These are phyloP conservation scores for Neodontobutis hainanensis DNA, from an alignment of 2,113 vertebrate genomes.

Conservation along the genomic window DNA sequence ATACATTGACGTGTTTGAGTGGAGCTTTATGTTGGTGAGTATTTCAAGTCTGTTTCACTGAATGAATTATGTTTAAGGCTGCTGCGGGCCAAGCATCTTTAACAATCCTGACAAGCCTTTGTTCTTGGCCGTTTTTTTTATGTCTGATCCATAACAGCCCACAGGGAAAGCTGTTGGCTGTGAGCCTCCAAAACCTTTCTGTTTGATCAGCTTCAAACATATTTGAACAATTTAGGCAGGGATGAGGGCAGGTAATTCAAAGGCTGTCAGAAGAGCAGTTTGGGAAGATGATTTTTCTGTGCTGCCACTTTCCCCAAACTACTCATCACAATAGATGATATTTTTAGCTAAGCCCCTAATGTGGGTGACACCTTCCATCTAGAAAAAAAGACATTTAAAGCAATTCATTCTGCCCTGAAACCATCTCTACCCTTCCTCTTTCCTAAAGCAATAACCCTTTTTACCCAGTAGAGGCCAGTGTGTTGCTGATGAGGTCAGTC, in stretches of 20 bases:
- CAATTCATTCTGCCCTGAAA: conserved; percentile 8
- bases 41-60: conserved; percentile 55
- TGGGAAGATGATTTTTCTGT: conserved; percentile 36
- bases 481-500: conserved; percentile 56
- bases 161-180: conserved; percentile 49
- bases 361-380: conserved; percentile 43
- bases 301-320: conserved; percentile 3
- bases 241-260: conserved; percentile 61
- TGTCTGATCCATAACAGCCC: conserved; percentile 62
- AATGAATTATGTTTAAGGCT: conserved; percentile 53
- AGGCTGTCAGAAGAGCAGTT: conserved; percentile 42
- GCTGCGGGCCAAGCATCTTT: conserved; percentile 49
- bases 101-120: conserved; percentile 64
- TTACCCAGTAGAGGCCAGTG: conserved; percentile 69
- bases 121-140: conserved; percentile 66
- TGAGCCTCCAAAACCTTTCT: conserved; percentile 33
- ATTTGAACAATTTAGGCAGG: conserved; percentile 64
- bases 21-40: conserved; percentile 32
- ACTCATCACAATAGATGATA: conserved; percentile 31
- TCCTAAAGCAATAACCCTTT: conserved; percentile 34
- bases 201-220: conserved; percentile 66
- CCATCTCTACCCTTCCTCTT: neutral
- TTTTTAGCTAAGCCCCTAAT: conserved; percentile 32
- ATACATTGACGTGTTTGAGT: conserved; percentile 47
- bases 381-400: conserved; percentile 22